A percentile compares a stretch with the other conserved stretches of the same genome.
phyloP scores from a whole-genome alignment of 1,140 invertebrate species.

The Schlechtendalia chinensis region DNA sequence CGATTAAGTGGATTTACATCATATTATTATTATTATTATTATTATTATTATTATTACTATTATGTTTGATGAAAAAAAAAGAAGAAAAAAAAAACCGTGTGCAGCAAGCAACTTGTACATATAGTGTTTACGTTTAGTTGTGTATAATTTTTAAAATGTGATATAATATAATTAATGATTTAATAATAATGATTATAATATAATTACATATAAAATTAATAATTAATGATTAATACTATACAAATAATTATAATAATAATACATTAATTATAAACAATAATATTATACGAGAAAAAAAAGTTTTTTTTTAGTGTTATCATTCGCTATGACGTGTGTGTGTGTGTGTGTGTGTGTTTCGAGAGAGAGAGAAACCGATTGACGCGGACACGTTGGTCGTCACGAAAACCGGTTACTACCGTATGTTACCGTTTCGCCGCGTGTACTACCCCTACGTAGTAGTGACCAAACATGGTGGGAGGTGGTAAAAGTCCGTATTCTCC shows the following conservation, averaged over 20 bases:
- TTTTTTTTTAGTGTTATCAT: constrained; percentile 15
- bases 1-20: constrained; percentile 12
- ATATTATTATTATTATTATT: no score
- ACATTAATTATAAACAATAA: constrained; percentile 38
- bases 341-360: not conserved
- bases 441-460: no score
- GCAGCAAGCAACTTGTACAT: constrained; percentile 17
- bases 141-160: constrained; percentile 42
- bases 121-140: constrained; percentile 25
- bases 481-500: no score
- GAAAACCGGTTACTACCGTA: no score
- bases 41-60: no score
- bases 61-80: constrained; percentile 10
- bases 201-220: constrained; percentile 29
- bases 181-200: not conserved
- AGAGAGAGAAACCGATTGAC: no score
- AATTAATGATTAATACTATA: constrained; percentile 38
- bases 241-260: constrained; percentile 29
- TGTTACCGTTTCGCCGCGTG: no score
- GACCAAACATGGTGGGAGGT: no score
- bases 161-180: constrained; percentile 30
- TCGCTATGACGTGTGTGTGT: not conserved
- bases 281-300: constrained; percentile 23
- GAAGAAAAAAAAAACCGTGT: no score
- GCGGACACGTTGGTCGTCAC: no score